Percentiles rank a stretch among this genome's conserved stretches.
phyloP scores from a whole-genome alignment of 2,113 vertebrate species.

The Bucco capensis region DNA sequence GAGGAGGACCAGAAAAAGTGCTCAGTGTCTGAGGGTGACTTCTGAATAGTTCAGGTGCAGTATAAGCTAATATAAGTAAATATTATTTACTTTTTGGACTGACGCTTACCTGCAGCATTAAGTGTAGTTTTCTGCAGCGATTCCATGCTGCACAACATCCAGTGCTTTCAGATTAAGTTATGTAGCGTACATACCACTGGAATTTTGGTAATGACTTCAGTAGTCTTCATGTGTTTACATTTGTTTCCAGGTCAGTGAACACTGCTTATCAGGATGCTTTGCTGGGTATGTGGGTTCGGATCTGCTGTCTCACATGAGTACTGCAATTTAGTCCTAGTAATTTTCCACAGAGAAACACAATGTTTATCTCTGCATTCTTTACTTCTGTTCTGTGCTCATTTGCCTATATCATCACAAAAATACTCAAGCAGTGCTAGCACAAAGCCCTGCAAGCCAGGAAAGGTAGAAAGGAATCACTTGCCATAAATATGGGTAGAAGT shows the following conservation, averaged over 20 bases:
- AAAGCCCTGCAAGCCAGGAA: neutral
- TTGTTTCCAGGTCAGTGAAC: neutral
- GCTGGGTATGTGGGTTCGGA: neutral
- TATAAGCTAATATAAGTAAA: neutral
- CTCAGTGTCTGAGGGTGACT: neutral
- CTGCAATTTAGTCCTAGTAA: neutral
- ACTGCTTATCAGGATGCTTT: neutral
- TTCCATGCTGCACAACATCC: neutral
- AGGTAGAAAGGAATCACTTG: neutral
- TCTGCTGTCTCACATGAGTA: neutral
- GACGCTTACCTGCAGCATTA: neutral
- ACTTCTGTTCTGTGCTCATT: neutral
- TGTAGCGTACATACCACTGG: neutral
- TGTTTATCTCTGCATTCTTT: neutral
- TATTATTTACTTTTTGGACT: neutral
- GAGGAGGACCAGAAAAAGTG: neutral
- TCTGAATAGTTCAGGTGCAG: neutral
- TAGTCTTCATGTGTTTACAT: neutral
- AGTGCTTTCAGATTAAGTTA: neutral
- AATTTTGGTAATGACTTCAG: neutral
- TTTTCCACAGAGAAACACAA: neutral
- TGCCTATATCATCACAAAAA: neutral
- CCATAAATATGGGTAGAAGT: neutral
- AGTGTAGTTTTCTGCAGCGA: neutral
- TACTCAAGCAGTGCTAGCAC: neutral